Evolutionary conservation across 2,888 invertebrate genomes (phyloP).

Genomic region (Phoenoteleia sp.): DNA sequence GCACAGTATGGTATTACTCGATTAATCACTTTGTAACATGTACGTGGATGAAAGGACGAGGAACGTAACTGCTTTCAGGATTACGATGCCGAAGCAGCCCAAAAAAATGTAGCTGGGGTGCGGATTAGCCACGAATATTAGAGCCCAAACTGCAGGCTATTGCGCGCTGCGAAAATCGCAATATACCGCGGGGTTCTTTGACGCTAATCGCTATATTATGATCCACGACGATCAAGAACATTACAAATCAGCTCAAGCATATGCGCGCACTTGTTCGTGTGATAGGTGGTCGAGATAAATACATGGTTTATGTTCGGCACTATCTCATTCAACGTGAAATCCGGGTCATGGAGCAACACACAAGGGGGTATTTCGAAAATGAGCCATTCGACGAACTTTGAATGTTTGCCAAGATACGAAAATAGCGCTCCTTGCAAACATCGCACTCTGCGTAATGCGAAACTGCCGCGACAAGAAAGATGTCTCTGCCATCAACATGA

Average conservation of each 20-base stretch:
- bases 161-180: neutral
- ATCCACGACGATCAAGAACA: slow-evolving; percentile 48
- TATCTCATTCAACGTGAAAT: slow-evolving; percentile 51
- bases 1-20: slow-evolving; percentile 80
- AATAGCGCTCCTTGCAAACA: slow-evolving; percentile 51
- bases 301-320: slow-evolving; percentile 54
- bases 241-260: slow-evolving; percentile 45
- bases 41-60: slow-evolving; percentile 71
- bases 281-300: slow-evolving; percentile 60
- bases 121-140: slow-evolving; percentile 45
- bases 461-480: slow-evolving; percentile 40
- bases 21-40: slow-evolving; percentile 83
- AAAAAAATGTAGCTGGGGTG: slow-evolving; percentile 45
- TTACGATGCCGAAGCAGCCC: slow-evolving; percentile 45
- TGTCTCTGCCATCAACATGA: slow-evolving; percentile 39
- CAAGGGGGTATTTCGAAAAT: slow-evolving; percentile 66
- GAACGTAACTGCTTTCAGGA: slow-evolving; percentile 55
- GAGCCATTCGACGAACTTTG: slow-evolving; percentile 58
- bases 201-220: slow-evolving; percentile 50
- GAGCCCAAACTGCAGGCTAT: neutral
- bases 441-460: slow-evolving; percentile 35
- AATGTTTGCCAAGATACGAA: slow-evolving; percentile 65
- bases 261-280: slow-evolving; percentile 37
- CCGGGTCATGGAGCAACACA: slow-evolving; percentile 60
- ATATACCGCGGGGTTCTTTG: slow-evolving; percentile 20